Evolutionary conservation across 2,888 invertebrate species (phyloP), one percentile per base, ranked within the genome.

Genomic region (Cerastoderma edule): DNA sequence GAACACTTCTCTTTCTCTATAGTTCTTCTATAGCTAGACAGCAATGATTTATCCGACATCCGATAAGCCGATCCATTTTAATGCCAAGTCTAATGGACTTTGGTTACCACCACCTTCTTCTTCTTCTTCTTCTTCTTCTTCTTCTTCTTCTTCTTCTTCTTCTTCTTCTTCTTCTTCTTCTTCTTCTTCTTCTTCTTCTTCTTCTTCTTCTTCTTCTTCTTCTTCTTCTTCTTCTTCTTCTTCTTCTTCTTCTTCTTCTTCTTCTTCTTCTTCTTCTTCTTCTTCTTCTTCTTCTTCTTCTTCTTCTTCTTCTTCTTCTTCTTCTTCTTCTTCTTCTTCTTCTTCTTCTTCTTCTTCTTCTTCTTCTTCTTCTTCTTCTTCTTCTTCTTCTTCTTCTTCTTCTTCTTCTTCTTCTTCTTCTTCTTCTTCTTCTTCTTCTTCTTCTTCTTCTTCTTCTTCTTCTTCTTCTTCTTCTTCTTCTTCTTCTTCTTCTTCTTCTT

Each of bases 151-250:
- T 39, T 39, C 39, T 39, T 39, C 39, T 39, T 39, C 39, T 39
- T 39, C 39, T 39, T 39, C 39, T 39, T 39, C 39, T 39, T 39
- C 39, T 39, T 39, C 39, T 39, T 39, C 39, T 39, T 39, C 39
- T 39, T 39, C 39, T 39, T 39, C 39, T 39, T 39, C 39, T 39
- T 39, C 39, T 39, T 39, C 39, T 39, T 39, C 39, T 39, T 39
- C 39, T 39, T 39, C 39, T 39, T 39, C 39, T 39, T 39, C 39
- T 39, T 39, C 39, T 39, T 39, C 39, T 39, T 39, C 39, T 39
- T 39, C 39, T 39, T 39, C 39, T 39, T 39, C 39, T 39, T 39
- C 39, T 39, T 39, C 39, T 39, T 39, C 39, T 39, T 39, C 16
- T 39, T 39, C 39, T 39, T 39, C 16, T 39, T 39, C 39, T 39